Conservation (phyloP, 2,888 invertebrate species). For the Eucera pruinosa region DNA sequence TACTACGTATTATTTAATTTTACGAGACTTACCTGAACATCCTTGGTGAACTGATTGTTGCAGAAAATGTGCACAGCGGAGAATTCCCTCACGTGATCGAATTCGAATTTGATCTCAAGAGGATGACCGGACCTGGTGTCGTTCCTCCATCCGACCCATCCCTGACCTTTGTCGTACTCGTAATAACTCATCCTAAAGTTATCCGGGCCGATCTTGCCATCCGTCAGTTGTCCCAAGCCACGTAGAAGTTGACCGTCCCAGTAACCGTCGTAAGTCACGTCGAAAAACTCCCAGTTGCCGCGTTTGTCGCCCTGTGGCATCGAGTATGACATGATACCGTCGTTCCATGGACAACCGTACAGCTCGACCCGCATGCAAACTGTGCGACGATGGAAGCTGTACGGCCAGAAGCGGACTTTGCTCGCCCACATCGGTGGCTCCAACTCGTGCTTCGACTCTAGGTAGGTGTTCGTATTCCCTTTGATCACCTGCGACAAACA, state of each 20-base stretch:
- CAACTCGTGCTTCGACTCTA: constrained; percentile 90
- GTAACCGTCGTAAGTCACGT: constrained; percentile 93
- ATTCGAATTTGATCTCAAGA: constrained; percentile 91
- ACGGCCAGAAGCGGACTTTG: constrained; percentile 93
- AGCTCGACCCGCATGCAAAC: constrained; percentile 97
- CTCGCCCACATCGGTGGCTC: constrained; percentile 94
- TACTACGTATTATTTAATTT: no score
- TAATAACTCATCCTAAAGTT: constrained; percentile 89
- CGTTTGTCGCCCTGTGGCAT: constrained; percentile 95
- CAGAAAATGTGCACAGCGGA: constrained; percentile 92
- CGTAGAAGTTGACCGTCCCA: constrained; percentile 91
- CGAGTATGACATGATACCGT: constrained; percentile 93
- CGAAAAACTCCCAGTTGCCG: constrained; percentile 92
- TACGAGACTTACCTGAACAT: constrained; percentile 89
- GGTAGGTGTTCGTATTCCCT: constrained; percentile 95
- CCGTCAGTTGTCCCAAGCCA: constrained; percentile 94
- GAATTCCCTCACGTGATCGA: constrained; percentile 95
- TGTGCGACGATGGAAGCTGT: constrained; percentile 92
- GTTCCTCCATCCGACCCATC: constrained; percentile 97
- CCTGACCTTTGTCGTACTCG: constrained; percentile 87
- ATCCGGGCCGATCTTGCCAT: constrained; percentile 92
- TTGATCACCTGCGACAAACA: constrained; percentile 88
- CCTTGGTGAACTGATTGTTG: constrained; percentile 94
- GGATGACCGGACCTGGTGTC: constrained; percentile 88
- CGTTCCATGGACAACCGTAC: constrained; percentile 94